These are phyloP conservation scores for Sebastes nivosus DNA, from an alignment of 2,797 vertebrate species.

Conservation along the genomic window DNA sequence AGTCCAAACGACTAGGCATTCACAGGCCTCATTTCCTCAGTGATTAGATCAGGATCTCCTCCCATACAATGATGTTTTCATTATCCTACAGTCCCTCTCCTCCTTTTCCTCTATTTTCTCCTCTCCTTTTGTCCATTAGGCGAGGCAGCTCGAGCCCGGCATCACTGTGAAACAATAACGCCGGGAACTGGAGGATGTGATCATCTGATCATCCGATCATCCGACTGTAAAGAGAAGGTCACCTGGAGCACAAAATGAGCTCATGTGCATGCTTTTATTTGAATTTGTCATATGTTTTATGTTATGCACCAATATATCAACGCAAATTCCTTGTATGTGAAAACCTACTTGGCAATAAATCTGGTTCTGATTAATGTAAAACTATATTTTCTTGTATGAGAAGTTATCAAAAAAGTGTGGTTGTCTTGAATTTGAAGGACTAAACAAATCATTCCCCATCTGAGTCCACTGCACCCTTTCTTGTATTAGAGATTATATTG, in stretches of 20 bases:
- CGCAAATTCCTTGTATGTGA: not conserved
- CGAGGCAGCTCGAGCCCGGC: constrained; percentile 1
- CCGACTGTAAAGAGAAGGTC: constrained; percentile 18
- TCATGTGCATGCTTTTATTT: not conserved
- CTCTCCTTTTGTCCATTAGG: constrained; percentile 41
- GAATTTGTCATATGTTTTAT: not conserved
- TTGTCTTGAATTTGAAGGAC: not conserved
- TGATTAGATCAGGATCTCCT: constrained; percentile 77
- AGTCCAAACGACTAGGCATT: constrained; percentile 71
- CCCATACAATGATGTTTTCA: constrained; percentile 76
- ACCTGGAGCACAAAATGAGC: constrained; percentile 26
- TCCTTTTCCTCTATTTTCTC: constrained; percentile 19
- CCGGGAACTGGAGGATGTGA: constrained; percentile 16
- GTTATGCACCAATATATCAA: not conserved
- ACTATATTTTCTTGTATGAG: not conserved
- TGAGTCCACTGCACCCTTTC: not conserved
- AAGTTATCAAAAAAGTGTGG: not conserved
- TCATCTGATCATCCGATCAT: constrained; percentile 29
- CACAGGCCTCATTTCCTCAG: constrained; percentile 77
- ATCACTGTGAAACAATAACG: constrained; percentile 19
- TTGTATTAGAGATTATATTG: not conserved
- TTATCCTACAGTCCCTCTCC: constrained; percentile 59
- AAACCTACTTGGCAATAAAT: not conserved
- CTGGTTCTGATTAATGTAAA: not conserved
- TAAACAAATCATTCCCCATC: too few species aligned